Conservation (phyloP, 1,140 invertebrate genomes). For the Lethrus apterus region DNA sequence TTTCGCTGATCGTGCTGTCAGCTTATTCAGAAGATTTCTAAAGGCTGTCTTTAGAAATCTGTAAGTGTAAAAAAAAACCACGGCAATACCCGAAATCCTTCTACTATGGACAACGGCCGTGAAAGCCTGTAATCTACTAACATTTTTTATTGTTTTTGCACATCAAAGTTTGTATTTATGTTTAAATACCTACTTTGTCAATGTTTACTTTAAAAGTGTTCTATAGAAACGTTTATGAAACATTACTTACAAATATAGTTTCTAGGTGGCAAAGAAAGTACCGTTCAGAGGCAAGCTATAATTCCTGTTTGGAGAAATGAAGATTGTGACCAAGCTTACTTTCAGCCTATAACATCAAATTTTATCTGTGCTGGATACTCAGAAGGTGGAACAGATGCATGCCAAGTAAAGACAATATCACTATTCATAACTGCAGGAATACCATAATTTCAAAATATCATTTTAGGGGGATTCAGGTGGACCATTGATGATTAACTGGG, state of each 20-base stretch:
- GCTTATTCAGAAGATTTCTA: too few species aligned
- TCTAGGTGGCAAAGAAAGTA: conserved; percentile 72
- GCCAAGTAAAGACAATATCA: conserved; percentile 57
- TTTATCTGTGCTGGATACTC: conserved; percentile 88
- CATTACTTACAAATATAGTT: conserved; percentile 11
- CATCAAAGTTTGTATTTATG: too few species aligned
- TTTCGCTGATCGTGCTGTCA: too few species aligned
- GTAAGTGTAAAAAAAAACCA: too few species aligned
- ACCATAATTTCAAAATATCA: conserved; percentile 10
- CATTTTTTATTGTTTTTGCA: too few species aligned
- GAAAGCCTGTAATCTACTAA: too few species aligned
- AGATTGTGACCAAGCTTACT: conserved; percentile 83
- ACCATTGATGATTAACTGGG: conserved; percentile 71
- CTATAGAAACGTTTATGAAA: too few species aligned
- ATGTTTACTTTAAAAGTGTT: too few species aligned
- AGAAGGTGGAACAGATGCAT: conserved; percentile 85
- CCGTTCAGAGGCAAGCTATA: conserved; percentile 71
- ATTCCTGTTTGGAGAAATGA: conserved; percentile 87
- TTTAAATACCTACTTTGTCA: too few species aligned
- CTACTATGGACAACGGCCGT: too few species aligned
- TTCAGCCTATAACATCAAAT: conserved; percentile 84
- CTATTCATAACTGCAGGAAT: neutral
- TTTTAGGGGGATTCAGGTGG: conserved; percentile 68
- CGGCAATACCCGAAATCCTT: too few species aligned
- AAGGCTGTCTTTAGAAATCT: too few species aligned